phyloP scores from a whole-genome alignment of 2,888 invertebrate genomes.

The Tridacna gigas region DNA sequence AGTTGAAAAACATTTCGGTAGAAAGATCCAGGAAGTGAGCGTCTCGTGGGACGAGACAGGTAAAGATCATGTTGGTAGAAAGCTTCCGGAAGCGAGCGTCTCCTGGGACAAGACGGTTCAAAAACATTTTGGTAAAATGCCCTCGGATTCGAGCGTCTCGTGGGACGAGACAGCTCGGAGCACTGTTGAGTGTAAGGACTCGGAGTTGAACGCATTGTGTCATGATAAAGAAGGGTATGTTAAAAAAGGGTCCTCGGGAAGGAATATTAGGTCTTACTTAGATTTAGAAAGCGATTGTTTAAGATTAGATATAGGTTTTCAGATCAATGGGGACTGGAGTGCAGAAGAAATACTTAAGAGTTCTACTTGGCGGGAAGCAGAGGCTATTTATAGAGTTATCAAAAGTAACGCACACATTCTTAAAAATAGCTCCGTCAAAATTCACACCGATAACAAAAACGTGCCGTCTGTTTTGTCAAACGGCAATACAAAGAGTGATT shows the following conservation, averaged over 20 bases:
- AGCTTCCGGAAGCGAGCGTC: not conserved
- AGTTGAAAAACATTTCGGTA: too few species aligned
- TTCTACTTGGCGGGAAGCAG: constrained; percentile 1
- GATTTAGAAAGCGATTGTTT: too few species aligned
- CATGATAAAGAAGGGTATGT: not conserved
- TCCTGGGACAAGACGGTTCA: too few species aligned
- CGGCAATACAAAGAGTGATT: constrained; percentile 16
- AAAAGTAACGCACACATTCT: not conserved
- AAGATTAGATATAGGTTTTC: not conserved
- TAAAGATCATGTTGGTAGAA: not conserved
- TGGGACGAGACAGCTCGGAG: not conserved
- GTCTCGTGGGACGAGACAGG: too few species aligned
- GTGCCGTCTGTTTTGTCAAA: constrained; percentile 1
- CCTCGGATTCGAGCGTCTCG: not conserved
- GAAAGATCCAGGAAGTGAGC: not conserved
- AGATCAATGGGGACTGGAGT: not conserved
- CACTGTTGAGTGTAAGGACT: not conserved
- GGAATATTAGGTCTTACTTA: too few species aligned
- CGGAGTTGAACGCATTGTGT: not conserved
- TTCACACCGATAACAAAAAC: constrained; percentile 27
- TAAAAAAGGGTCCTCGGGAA: too few species aligned
- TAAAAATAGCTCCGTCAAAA: not conserved
- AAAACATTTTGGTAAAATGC: not conserved
- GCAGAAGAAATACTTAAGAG: not conserved
- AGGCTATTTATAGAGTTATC: constrained; percentile 2